A percentile compares a stretch with the other conserved stretches of the same genome.
Conservation (phyloP, 2,797 vertebrate species). For the Apogon hyalosoma region DNA sequence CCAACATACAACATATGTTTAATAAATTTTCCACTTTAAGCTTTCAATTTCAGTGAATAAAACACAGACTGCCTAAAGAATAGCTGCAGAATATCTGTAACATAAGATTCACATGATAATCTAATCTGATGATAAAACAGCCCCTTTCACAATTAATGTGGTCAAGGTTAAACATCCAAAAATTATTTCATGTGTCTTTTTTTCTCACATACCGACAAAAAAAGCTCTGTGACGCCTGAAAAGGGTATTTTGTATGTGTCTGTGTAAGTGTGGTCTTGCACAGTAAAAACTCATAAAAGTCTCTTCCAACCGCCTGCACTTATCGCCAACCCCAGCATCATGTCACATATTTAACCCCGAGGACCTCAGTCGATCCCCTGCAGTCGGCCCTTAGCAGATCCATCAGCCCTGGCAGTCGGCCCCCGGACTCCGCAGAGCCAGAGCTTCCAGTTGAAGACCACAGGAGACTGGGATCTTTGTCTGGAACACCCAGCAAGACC, state of each 20-base stretch:
- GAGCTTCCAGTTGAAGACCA: conserved; percentile 62
- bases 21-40: too few species aligned
- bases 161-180: too few species aligned
- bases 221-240: neutral
- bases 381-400: conserved; percentile 62
- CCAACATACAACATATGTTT: too few species aligned
- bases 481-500: conserved; percentile 80
- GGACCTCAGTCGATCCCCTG: conserved; percentile 50
- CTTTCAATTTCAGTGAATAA: too few species aligned
- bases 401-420: conserved; percentile 63
- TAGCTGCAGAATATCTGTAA: too few species aligned
- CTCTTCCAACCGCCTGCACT: conserved; percentile 9
- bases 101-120: too few species aligned
- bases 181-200: too few species aligned
- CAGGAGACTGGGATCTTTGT: conserved; percentile 73
- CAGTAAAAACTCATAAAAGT: neutral
- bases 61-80: too few species aligned
- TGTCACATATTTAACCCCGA: conserved; percentile 37
- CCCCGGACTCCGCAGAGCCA: conserved; percentile 55
- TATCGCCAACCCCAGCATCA: conserved; percentile 22
- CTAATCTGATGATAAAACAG: too few species aligned
- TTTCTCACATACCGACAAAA: conserved; percentile 29
- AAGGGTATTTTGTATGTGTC: neutral
- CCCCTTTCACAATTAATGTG: too few species aligned
- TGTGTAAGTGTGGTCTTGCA: neutral